Percentiles rank a stretch among this genome's conserved stretches.
Conservation (phyloP, 2,888 invertebrate species). For the Abrostola tripartita region DNA sequence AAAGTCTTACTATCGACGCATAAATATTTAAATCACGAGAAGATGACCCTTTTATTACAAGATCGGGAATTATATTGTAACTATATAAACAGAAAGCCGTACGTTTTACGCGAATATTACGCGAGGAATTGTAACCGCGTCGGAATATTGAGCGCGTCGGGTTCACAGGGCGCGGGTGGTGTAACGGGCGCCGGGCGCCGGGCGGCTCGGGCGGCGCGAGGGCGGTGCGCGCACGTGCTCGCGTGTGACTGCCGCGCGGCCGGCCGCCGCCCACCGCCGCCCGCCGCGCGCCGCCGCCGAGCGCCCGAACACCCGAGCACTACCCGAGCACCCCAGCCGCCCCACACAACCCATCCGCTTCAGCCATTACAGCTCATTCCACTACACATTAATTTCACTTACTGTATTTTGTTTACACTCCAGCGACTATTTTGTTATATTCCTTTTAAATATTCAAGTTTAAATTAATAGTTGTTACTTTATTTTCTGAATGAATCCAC, state of each 20-base stretch:
- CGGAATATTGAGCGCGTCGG: constrained; percentile 76
- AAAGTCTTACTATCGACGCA: constrained; percentile 81
- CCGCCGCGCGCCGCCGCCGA: constrained; percentile 70
- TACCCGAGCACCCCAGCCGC: constrained; percentile 36
- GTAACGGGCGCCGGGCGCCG: constrained; percentile 56
- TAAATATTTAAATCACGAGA: constrained; percentile 68
- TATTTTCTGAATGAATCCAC: constrained; percentile 4
- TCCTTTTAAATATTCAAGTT: constrained; percentile 19
- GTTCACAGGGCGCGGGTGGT: constrained; percentile 69
- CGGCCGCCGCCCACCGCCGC: constrained; percentile 64
- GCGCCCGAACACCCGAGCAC: constrained; percentile 63
- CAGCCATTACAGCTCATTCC: constrained; percentile 45
- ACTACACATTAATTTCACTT: constrained; percentile 64
- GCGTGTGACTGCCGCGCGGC: constrained; percentile 84
- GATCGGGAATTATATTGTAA: constrained; percentile 19
- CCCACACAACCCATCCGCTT: constrained; percentile 59
- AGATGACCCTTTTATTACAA: constrained; percentile 37
- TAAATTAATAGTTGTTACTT: constrained; percentile 1
- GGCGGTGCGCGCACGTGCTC: constrained; percentile 84
- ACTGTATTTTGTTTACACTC: constrained; percentile 43
- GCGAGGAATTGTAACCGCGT: constrained; percentile 33
- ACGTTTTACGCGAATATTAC: constrained; percentile 30
- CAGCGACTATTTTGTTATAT: constrained; percentile 31
- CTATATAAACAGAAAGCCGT: constrained; percentile 24
- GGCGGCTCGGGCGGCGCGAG: constrained; percentile 70